Evolutionary conservation across 2,888 invertebrate genomes (phyloP), one percentile per base, ranked within the genome.

Genomic region (Zygaena filipendulae): DNA sequence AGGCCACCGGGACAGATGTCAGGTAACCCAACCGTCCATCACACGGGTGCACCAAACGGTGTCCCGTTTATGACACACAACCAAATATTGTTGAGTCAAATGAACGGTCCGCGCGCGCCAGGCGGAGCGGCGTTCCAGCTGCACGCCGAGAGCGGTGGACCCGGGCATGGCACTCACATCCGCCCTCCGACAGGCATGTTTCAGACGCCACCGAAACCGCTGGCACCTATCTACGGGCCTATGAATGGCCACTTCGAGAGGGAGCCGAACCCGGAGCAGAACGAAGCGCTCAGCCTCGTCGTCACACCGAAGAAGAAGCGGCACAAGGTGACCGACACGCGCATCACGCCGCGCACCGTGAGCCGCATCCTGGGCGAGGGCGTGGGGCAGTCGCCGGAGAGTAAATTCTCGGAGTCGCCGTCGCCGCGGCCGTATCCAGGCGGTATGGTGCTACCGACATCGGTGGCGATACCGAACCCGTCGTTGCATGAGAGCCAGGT

Each of bases 381-480:
- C 24, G 84, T 86, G 49, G 87, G 87, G 29, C 87, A 87, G 48
- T 87, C 88, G 35, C 85, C 86, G 29, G 85, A 75, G 52, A 67
- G 62, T 51, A 74, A 72, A 54, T 69, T 82, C 60, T 63, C 82
- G 47, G 86, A 88, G 46, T 89, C 91, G 29, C 89, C 90, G 40
- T 85, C 91, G 52, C 84, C 89, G 52, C 81, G 88, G 67, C 87
- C 88, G 64, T 86, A 87, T 49, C 91, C 91, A 29, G 90, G 93
- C 32, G 91, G 94, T 81, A 85, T 95, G 79, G 91, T 93, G 53
- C 83, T 96, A 64, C 95, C 96, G 45, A 97, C 96, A 35, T 92
- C 95, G 38, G 96, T 97, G 59, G 96, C 97, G 63, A 96, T 97
- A 67, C 93, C 96, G 35, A 97, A 97, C 74, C 97, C 97, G 33